These are phyloP conservation scores for Pammene aurita DNA, from an alignment of 2,888 invertebrate genomes.

Conservation along the genomic window DNA sequence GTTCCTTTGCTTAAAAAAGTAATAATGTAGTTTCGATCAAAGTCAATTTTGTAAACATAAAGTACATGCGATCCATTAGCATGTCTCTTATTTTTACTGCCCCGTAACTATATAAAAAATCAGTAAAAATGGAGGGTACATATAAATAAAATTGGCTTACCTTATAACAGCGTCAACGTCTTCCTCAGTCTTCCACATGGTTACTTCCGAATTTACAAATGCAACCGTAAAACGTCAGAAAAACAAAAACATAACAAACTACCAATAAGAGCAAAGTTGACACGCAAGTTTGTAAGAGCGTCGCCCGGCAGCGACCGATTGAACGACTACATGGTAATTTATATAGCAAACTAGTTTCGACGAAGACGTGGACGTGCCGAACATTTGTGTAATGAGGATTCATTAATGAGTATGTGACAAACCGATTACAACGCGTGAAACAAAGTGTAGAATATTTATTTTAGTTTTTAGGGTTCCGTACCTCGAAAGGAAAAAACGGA, in stretches of 20 bases:
- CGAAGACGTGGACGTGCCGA: constrained; percentile 33
- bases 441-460: neutral
- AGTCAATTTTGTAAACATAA: too few relatives aligned
- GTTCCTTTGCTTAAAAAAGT: too few relatives aligned
- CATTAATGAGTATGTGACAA: constrained; percentile 10
- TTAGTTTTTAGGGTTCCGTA: neutral
- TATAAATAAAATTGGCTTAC: constrained; percentile 42
- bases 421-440: neutral
- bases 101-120: too few relatives aligned
- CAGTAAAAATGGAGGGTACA: constrained; percentile 13
- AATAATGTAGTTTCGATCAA: too few relatives aligned
- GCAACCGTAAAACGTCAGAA: neutral
- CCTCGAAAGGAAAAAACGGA: too few relatives aligned
- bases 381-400: constrained; percentile 34
- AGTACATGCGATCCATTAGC: too few relatives aligned
- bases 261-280: too few relatives aligned
- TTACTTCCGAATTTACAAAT: neutral
- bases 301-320: constrained; percentile 19
- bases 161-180: constrained; percentile 39
- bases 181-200: constrained; percentile 44
- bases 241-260: neutral
- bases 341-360: constrained; percentile 36
- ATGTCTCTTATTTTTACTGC: too few relatives aligned
- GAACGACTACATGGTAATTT: constrained; percentile 28
- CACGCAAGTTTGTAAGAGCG: constrained; percentile 10